Base-by-base conservation (phyloP, 1,140 invertebrate genomes). In the Bombus superbus region DNA sequence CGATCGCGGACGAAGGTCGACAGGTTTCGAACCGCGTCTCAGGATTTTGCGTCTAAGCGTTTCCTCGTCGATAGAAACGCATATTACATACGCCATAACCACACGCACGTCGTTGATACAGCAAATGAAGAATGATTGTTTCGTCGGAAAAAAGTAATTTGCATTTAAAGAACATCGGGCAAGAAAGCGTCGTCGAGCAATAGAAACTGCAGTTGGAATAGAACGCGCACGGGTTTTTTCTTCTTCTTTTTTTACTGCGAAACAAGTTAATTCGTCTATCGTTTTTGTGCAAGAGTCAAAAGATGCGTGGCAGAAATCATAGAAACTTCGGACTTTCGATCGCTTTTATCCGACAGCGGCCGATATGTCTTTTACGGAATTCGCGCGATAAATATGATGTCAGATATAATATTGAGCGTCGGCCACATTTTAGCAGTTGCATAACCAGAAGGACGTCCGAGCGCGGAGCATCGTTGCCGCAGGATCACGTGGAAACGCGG, bases 361-460 rank as follows among this genome's bases (percentile, higher is more conserved):
- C 40, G 44, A 57, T 59, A 2, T 22, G 38, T 73, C 53, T 42
- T 78, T 75, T 68, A 35, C 57, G 79, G 38, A 80, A 72, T 42
- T 40, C 68, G 68, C 76, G 76, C 13, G 76, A 81, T 69, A 85
- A 69, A 85, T 71, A 85, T 73, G 77, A 73, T 75, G 84, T 85
- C 79, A 75, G 72, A 57, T 32, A 15, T 68, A 57, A 68, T 81
- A 85, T 85, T 32, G 79, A 59, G 42, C 84, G 71, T 74, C 84
- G 79, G 71, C 22, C 40, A 47, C 69, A 81, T 81, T 81, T 85
- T 40, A 81, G 42, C 79, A 38, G 79, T 85, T 85, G 84, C 79
- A 73, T 85, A 85, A 85, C 71, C 38, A 85, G 78, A 85, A 85
- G 84, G 84, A 85, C 79, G 79, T 28, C 68, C 83, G 82, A 71